Evolutionary conservation across 2,888 invertebrate species (phyloP).

Genomic region (Spilarctia lutea): DNA sequence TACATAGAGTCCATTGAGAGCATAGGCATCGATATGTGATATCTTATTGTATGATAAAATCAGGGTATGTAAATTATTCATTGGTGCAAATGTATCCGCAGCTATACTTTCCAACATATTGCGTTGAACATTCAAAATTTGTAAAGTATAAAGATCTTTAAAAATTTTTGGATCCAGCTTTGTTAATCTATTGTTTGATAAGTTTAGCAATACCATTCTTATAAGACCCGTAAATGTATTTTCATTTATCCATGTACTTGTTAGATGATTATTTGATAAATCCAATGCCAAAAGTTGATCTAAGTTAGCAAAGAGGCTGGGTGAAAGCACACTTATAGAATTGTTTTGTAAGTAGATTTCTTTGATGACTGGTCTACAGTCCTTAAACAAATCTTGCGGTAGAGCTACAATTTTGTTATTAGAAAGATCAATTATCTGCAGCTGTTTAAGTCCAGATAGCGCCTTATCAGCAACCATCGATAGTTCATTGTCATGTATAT

Average conservation of each 20-base stretch:
- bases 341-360: slow-evolving; percentile 97
- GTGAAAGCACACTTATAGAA: slow-evolving; percentile 94
- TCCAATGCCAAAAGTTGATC: slow-evolving; percentile 93
- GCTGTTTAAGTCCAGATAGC: slow-evolving; percentile 91
- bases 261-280: slow-evolving; percentile 94
- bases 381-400: slow-evolving; percentile 94
- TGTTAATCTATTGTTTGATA: slow-evolving; percentile 94
- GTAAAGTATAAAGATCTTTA: slow-evolving; percentile 93
- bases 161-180: slow-evolving; percentile 94
- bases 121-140: slow-evolving; percentile 94
- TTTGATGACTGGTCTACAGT: slow-evolving; percentile 92
- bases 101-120: slow-evolving; percentile 94
- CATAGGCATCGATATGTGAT: slow-evolving; percentile 93
- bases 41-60: slow-evolving; percentile 95
- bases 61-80: slow-evolving; percentile 96
- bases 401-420: slow-evolving; percentile 96
- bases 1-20: slow-evolving; percentile 95
- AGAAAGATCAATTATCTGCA: slow-evolving; percentile 95
- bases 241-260: slow-evolving; percentile 94
- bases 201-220: slow-evolving; percentile 94
- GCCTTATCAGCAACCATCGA: slow-evolving; percentile 95
- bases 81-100: slow-evolving; percentile 95
- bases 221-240: slow-evolving; percentile 95
- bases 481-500: slow-evolving; percentile 95
- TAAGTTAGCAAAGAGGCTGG: slow-evolving; percentile 94